Base-by-base conservation (phyloP, 2,888 invertebrate species). In the Silvanus unidentatus region DNA sequence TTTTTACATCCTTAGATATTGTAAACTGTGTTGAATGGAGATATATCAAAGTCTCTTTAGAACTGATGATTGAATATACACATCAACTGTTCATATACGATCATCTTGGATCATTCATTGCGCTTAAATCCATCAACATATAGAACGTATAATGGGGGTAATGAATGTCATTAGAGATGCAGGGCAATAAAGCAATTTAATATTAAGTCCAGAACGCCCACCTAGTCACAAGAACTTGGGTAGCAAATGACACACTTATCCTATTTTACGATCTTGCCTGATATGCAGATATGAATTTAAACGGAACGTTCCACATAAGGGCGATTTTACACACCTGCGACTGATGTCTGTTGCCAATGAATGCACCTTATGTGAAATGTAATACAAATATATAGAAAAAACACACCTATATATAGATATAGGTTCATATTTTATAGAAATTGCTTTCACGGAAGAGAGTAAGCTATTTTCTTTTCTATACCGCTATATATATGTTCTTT, bases 231-330 rank as follows among this genome's bases (percentile, higher is more conserved):
- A 49, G 51, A 43, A 44, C 42, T 45, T 43, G 43, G 45, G 44
- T 48, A 43, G 47, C 51, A 52, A 57, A 56, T 54, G 55, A 51
- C 48, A 53, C 54, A 52, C 53, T 53, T 51, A 55, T 55, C 48
- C 54, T 43, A 54, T 47, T 55, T 58, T 57, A 58, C 55, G 55
- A 52, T 44, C 45, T 50, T 43, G 52, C 49, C 53, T 51, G 58
- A 60, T 58, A 59, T 60, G 54, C 58, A 60, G 64, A 64, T 64
- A 64, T 62, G 64, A 64, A 62, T 62, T 63, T 64, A 61, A 64
- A 62, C 60, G 54, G 60, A 50, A 50, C 49, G 53, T 43, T 46
- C 44, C 22, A 43, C 55, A 44, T 22, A 48, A 54, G 59, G 53
- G 54, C 59, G 60, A 64, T 64, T 60, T 48, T 42, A 45, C 44